These are phyloP conservation scores for Temnothorax rugatulus DNA, from an alignment of 2,888 invertebrate species.

Conservation along the genomic window DNA sequence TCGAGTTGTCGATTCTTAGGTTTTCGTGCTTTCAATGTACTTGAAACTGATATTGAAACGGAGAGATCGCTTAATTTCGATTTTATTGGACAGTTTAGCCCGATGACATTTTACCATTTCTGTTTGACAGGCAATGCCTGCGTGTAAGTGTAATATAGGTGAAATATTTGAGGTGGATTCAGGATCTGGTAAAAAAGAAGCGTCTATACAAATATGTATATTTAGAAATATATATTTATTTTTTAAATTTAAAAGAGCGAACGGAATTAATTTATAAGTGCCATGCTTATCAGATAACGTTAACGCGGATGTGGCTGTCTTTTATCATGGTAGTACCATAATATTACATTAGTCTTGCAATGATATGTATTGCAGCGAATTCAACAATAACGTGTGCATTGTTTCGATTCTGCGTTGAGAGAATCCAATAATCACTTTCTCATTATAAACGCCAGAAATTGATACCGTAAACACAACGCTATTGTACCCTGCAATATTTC, in stretches of 20 bases:
- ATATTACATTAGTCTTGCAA: not conserved
- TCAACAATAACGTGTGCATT: constrained; percentile 22
- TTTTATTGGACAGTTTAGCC: constrained; percentile 10
- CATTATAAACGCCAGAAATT: constrained; percentile 11
- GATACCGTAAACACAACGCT: not conserved
- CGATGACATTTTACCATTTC: constrained; percentile 9
- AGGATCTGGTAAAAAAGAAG: not conserved
- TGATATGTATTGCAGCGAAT: not conserved
- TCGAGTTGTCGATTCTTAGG: constrained; percentile 18
- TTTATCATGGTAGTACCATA: not conserved
- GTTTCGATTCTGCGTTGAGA: constrained; percentile 24
- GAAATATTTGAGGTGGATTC: not conserved
- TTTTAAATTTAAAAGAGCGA: not conserved
- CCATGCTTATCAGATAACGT: not conserved
- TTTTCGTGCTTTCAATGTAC: constrained; percentile 1
- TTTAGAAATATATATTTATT: not conserved
- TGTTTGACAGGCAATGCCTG: not conserved
- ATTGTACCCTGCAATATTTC: constrained; percentile 18
- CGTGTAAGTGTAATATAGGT: not conserved
- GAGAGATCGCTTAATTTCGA: constrained; percentile 27
- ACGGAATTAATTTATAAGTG: not conserved
- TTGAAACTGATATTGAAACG: not conserved
- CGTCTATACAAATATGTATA: not conserved
- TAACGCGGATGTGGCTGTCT: not conserved
- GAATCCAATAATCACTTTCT: constrained; percentile 28